Evolutionary conservation across 2,888 invertebrate genomes (phyloP).

Genomic region (Linnaemya vulpina): DNA sequence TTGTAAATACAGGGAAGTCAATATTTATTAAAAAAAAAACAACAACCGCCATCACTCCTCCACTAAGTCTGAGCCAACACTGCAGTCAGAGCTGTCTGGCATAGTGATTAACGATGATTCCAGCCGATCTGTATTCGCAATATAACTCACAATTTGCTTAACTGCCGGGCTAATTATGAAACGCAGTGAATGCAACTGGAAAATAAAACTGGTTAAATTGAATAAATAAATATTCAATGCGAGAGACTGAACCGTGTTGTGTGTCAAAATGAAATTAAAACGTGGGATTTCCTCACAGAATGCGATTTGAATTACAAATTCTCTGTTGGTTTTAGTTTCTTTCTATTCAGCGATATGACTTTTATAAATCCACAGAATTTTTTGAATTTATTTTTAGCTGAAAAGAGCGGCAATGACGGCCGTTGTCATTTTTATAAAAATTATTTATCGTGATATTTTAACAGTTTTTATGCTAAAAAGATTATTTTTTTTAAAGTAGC

Average conservation of each 20-base stretch:
- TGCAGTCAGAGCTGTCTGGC: not conserved
- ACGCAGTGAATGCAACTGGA: not conserved
- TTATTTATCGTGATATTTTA: not conserved
- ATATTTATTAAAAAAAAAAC: not conserved
- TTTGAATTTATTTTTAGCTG: conserved; percentile 20
- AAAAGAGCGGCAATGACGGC: not conserved
- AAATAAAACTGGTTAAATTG: conserved; percentile 23
- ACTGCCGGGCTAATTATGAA: not conserved
- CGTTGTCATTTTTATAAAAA: conserved; percentile 2
- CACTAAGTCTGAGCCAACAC: not conserved
- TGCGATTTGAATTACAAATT: conserved; percentile 68
- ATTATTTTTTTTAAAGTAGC: too few relatives aligned
- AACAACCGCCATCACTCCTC: not conserved
- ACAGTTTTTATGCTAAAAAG: not conserved
- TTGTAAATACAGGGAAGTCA: not conserved
- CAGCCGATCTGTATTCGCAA: not conserved
- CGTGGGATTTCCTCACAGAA: conserved; percentile 73
- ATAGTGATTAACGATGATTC: conserved; percentile 30
- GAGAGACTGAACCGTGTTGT: not conserved
- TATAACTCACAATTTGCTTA: conserved; percentile 8
- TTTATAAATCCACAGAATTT: not conserved
- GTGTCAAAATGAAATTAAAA: conserved; percentile 46
- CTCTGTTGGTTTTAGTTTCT: not conserved
- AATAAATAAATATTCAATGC: conserved; percentile 38
- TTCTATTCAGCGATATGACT: not conserved